phyloP scores from a whole-genome alignment of 1,140 invertebrate genomes.

The Glossosoma conforme region DNA sequence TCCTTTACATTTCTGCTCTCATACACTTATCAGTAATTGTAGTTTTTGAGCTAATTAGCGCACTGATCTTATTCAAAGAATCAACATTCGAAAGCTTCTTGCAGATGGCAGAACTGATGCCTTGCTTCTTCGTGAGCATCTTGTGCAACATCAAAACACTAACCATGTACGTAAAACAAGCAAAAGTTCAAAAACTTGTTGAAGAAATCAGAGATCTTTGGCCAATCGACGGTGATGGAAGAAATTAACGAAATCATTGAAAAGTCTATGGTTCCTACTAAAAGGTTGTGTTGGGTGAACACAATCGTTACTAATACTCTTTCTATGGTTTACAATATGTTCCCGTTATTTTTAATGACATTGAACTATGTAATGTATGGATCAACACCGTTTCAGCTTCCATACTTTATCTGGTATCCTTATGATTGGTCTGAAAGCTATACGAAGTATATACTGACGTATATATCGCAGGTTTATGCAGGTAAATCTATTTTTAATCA shows the following conservation, averaged over 20 bases:
- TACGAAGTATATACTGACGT: conserved; percentile 1
- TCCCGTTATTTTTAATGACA: conserved; percentile 6
- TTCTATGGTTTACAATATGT: conserved; percentile 6
- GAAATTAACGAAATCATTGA: background rate
- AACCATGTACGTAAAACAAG: background rate
- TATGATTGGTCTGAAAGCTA: background rate
- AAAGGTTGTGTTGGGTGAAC: conserved; percentile 11
- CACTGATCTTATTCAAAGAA: too few relatives aligned
- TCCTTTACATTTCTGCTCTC: too few relatives aligned
- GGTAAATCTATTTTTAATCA: conserved; percentile 5
- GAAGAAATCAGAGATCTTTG: conserved; percentile 11
- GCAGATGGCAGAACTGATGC: conserved; percentile 9
- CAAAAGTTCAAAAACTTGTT: conserved; percentile 2
- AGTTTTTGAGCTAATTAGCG: too few relatives aligned
- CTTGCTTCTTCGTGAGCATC: conserved; percentile 8
- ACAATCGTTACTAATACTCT: conserved; percentile 2
- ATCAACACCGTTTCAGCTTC: background rate
- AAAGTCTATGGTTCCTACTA: conserved; percentile 4
- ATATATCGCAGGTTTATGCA: conserved; percentile 14
- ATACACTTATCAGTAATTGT: too few relatives aligned
- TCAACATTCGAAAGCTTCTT: too few relatives aligned
- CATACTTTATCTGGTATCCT: conserved; percentile 23
- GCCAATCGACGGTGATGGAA: conserved; percentile 7
- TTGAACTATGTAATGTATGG: background rate
- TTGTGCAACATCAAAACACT: background rate